phyloP scores from a whole-genome alignment of 2,113 vertebrate genomes.

The Machaerirhynchus nigripectus region DNA sequence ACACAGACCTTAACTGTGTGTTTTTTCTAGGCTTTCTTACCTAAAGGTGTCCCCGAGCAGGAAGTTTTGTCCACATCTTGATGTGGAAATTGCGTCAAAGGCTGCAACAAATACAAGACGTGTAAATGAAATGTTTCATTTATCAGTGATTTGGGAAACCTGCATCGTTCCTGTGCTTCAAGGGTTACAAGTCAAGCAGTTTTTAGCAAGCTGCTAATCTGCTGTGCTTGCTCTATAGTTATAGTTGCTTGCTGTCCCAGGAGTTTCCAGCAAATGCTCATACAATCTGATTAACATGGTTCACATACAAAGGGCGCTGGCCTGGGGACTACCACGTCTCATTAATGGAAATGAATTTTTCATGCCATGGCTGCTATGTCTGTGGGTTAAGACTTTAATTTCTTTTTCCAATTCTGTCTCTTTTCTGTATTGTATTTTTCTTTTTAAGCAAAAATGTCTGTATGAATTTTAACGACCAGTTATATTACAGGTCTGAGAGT shows the following conservation, averaged over 20 bases:
- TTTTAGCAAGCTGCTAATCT: slow-evolving; percentile 67
- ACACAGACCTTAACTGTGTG: neutral
- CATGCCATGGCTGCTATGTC: slow-evolving; percentile 31
- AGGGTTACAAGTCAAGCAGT: slow-evolving; percentile 72
- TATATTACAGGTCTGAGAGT: neutral
- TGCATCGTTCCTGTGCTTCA: slow-evolving; percentile 30
- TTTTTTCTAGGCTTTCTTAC: neutral
- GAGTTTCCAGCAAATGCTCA: slow-evolving; percentile 65
- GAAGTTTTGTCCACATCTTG: neutral
- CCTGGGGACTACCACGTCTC: slow-evolving; percentile 62
- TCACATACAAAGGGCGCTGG: slow-evolving; percentile 62
- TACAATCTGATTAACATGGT: slow-evolving; percentile 73
- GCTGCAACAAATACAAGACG: neutral
- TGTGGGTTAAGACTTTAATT: slow-evolving; percentile 35
- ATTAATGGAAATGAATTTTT: slow-evolving; percentile 73
- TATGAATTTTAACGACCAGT: neutral
- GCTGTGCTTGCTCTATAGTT: slow-evolving; percentile 58
- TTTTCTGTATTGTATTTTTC: neutral
- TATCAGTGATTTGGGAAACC: neutral
- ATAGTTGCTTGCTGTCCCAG: slow-evolving; percentile 52
- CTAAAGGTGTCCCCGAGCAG: neutral
- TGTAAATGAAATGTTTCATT: neutral
- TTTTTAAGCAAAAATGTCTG: neutral
- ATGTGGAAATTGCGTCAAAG: neutral
- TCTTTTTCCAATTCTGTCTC: neutral